Base-by-base conservation (phyloP, 2,888 invertebrate species). In the Aporophyla nigra region DNA sequence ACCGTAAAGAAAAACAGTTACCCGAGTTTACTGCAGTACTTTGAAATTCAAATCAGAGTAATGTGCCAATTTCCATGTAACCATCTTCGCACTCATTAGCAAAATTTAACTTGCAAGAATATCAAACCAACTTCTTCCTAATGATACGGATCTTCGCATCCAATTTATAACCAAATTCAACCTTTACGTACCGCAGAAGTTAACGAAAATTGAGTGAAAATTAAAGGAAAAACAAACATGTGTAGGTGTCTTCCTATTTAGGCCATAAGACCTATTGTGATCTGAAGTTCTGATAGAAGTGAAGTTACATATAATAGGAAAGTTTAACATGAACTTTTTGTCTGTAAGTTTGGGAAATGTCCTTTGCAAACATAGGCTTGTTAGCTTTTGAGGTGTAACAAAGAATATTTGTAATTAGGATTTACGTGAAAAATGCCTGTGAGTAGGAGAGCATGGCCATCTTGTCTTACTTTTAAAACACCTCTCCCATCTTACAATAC, bases 101-200 rank as follows among this genome's bases (percentile, higher is more conserved):
- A 54, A 79, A 78, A 79, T 79, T 78, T 65, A 78, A 73, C 58
- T 78, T 66, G n/a, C 78, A 49, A 78, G 65, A 73, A 78, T 40
- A 79, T 73, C 33, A 78, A 33, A 49, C 79, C 58, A 78, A 79
- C 63, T 72, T 78, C 58, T 65, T 58, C 63, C 7, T 59, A 66
- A 54, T 54, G 78, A 79, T 79, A 80, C 21, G 54, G 49, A 78
- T 78, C 78, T 78, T 78, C 9, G 27, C 40, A 54, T 61, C 65
- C 43, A 62, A 67, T 80, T 78, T 80, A 74, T 66, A 76, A 81
- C 70, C 43, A 70, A 61, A 76, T 80, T 66, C 51, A 66, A 61
- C 49, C 33, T 16, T 19, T n/a, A 58, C 9, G n/a, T 43, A 21
- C 33, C 43, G 24, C 43, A 54, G n/a, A 61, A 78, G 46, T 61